Evolutionary conservation across 2,888 invertebrate species (phyloP).

Genomic region (Melinaea menophilus): DNA sequence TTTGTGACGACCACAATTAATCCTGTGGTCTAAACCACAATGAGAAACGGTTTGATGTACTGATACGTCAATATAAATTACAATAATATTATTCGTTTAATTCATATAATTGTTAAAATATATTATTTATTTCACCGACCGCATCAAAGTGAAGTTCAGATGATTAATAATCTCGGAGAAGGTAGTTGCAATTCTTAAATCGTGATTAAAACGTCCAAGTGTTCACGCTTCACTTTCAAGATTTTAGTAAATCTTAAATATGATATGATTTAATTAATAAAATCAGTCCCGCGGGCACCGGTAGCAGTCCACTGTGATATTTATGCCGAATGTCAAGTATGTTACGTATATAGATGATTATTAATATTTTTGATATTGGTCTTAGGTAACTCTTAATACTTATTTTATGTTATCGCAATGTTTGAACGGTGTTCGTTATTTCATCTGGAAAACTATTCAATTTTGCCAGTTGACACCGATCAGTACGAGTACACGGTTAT

Average conservation of each 20-base stretch:
- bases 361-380: no score
- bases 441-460: no score
- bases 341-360: no score
- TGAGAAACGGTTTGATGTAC: conserved; percentile 3
- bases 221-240: not conserved
- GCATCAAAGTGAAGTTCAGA: not conserved
- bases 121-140: not conserved
- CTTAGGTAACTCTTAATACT: no score
- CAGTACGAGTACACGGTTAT: no score
- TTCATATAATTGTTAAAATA: not conserved
- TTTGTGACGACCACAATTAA: not conserved
- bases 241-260: not conserved
- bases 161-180: not conserved
- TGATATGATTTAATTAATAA: no score
- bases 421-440: no score
- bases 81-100: not conserved
- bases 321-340: no score
- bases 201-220: not conserved
- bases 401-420: no score
- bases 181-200: not conserved
- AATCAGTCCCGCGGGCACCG: no score
- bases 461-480: no score
- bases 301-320: no score
- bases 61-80: not conserved
- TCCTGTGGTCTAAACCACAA: not conserved